A percentile compares a stretch with the other conserved stretches of the same genome.
These are phyloP conservation scores for Lomographa bimaculata DNA, from an alignment of 2,888 invertebrate species.

Conservation along the genomic window DNA sequence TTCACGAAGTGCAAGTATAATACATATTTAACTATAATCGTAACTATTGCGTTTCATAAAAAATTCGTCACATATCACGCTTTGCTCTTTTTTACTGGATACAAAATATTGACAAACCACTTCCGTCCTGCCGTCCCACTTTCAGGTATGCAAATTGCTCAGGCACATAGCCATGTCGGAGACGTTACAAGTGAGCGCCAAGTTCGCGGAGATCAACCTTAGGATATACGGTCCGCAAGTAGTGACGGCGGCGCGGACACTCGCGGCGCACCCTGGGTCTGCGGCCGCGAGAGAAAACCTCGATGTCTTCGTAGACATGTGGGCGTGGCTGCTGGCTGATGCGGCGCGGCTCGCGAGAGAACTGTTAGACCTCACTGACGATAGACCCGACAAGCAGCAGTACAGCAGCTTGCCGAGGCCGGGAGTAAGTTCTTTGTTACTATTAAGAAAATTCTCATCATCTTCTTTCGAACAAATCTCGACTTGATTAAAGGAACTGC, in stretches of 20 bases:
- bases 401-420: constrained; percentile 98
- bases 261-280: constrained; percentile 95
- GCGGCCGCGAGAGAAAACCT: constrained; percentile 98
- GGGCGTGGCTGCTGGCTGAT: constrained; percentile 96
- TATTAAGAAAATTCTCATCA: no score
- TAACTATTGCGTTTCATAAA: no score
- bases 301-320: constrained; percentile 97
- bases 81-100: no score
- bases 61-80: no score
- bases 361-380: constrained; percentile 90
- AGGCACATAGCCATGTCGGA: constrained; percentile 98
- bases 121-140: no score
- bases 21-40: no score
- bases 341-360: constrained; percentile 96
- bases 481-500: no score
- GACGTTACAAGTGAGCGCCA: constrained; percentile 96
- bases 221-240: constrained; percentile 98
- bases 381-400: constrained; percentile 74
- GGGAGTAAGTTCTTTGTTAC: constrained; percentile 93
- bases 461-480: no score
- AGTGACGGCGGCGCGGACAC: constrained; percentile 95
- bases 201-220: constrained; percentile 97
- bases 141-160: constrained; percentile 96
- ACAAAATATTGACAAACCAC: no score
- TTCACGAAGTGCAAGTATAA: no score